A percentile compares a stretch with the other conserved stretches of the same genome.
These are phyloP conservation scores for Strix uralensis DNA, from an alignment of 2,113 vertebrate species.

Conservation along the genomic window DNA sequence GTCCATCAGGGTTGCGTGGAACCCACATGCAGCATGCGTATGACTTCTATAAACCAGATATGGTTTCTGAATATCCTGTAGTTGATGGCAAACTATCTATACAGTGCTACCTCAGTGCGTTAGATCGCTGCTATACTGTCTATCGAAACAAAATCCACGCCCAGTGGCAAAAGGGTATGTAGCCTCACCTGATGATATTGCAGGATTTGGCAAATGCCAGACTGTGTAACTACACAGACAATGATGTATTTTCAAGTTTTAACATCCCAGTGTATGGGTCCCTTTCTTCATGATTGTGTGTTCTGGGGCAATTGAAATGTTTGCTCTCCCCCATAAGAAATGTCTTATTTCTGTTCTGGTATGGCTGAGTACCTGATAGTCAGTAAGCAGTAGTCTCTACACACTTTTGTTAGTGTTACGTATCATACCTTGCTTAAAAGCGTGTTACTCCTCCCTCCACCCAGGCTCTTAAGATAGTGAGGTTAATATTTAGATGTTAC, in stretches of 20 bases:
- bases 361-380: background rate
- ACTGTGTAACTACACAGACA: background rate
- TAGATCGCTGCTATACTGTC: conserved; percentile 92
- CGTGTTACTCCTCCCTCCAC: background rate
- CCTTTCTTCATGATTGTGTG: background rate
- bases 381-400: background rate
- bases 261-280: background rate
- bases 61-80: conserved; percentile 94
- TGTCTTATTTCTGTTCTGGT: background rate
- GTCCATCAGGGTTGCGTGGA: conserved; percentile 84
- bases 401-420: background rate
- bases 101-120: conserved; percentile 94
- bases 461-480: background rate
- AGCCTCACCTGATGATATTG: background rate
- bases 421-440: background rate
- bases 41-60: conserved; percentile 98
- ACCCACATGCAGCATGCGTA: conserved; percentile 98
- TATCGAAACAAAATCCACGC: conserved; percentile 92
- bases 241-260: background rate
- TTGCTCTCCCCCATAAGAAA: background rate
- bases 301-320: background rate
- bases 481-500: background rate
- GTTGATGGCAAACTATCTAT: conserved; percentile 97
- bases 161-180: conserved; percentile 91
- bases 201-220: background rate